Conservation (phyloP, 2,888 invertebrate species). For the Athalia circularis region DNA sequence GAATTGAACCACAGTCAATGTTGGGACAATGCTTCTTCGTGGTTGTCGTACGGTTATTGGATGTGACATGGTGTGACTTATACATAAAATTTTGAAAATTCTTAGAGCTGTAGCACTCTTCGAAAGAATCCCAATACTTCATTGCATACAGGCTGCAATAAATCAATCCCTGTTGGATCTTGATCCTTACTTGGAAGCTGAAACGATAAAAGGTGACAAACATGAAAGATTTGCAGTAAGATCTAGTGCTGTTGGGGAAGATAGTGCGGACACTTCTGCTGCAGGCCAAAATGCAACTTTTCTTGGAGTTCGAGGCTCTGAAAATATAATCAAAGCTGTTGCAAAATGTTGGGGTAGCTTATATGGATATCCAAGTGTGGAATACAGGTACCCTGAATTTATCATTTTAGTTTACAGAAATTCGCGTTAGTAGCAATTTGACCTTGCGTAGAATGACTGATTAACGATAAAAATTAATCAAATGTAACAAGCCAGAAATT, state of each 20-base stretch:
- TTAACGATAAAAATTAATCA: no score
- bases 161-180: constrained; percentile 67
- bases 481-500: no score
- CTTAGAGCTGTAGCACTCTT: constrained; percentile 75
- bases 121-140: constrained; percentile 70
- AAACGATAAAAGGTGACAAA: constrained; percentile 64
- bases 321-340: constrained; percentile 78
- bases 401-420: not conserved
- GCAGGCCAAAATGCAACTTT: constrained; percentile 91
- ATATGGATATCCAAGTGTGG: constrained; percentile 84
- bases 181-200: constrained; percentile 52
- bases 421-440: not conserved
- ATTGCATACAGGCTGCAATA: constrained; percentile 70
- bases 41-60: not conserved
- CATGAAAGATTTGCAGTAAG: constrained; percentile 79
- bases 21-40: not conserved
- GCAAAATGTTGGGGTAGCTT: constrained; percentile 89
- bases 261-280: constrained; percentile 86
- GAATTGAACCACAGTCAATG: not conserved
- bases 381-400: constrained; percentile 80
- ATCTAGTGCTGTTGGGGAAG: constrained; percentile 86
- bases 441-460: not conserved
- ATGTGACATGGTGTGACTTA: not conserved
- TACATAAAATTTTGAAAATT: constrained; percentile 47
- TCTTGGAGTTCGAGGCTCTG: constrained; percentile 79